A percentile compares a stretch with the other conserved stretches of the same genome.
These are phyloP conservation scores for Drosophila grimshawi DNA, from an alignment of 1,140 invertebrate species.

Conservation along the genomic window DNA sequence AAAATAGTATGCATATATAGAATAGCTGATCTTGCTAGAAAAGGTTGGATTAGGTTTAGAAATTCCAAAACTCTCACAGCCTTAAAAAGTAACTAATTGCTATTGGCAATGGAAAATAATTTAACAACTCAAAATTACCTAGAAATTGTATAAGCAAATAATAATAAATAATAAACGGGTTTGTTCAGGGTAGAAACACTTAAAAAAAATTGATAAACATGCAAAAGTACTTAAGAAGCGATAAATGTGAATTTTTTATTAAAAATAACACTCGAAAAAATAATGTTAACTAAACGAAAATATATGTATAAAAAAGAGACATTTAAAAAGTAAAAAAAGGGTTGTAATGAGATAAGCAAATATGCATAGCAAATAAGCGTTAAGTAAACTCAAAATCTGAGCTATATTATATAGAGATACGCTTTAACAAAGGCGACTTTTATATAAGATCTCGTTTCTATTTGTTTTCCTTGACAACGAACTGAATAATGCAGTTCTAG, in stretches of 20 bases:
- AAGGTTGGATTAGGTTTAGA: neutral
- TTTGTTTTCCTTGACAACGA: neutral
- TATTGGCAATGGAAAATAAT: constrained; percentile 24
- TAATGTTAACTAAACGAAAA: neutral
- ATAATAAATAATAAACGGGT: constrained; percentile 3
- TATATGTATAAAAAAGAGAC: neutral
- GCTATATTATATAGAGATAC: neutral
- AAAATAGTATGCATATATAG: neutral
- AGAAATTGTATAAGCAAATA: constrained; percentile 7
- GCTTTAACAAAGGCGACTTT: neutral
- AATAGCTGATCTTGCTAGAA: constrained; percentile 7
- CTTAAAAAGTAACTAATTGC: constrained; percentile 12
- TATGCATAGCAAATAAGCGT: constrained; percentile 15
- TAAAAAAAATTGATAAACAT: constrained; percentile 1
- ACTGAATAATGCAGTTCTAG: neutral
- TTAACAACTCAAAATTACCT: neutral
- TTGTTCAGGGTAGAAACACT: neutral
- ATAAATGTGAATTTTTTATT: constrained; percentile 7
- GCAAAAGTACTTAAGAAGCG: constrained; percentile 7
- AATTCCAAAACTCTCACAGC: too few relatives aligned
- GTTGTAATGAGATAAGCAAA: constrained; percentile 17
- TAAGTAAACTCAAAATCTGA: neutral
- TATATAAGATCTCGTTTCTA: neutral
- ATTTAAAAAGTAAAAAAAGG: constrained; percentile 5
- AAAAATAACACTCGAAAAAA: neutral